phyloP scores from a whole-genome alignment of 2,888 invertebrate species.

The Listrodromus nycthemerus region DNA sequence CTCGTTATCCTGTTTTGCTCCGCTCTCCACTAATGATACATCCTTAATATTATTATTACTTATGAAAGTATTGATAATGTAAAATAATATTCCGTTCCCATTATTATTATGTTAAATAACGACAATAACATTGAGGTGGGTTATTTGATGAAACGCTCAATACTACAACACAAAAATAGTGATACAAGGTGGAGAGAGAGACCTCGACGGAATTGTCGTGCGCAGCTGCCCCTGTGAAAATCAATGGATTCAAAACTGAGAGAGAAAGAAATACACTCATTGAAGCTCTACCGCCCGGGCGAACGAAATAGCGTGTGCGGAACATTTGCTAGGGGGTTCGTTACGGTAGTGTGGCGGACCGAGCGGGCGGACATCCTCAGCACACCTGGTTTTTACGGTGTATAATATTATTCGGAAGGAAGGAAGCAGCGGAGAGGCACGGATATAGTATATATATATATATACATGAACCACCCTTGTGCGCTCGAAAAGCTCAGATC shows the following conservation, averaged over 20 bases:
- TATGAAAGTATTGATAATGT: too few species aligned
- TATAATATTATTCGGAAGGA: not conserved
- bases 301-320: slow-evolving; percentile 61
- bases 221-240: slow-evolving; percentile 74
- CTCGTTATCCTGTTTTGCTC: too few species aligned
- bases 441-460: not conserved
- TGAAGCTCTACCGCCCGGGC: slow-evolving; percentile 23
- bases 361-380: slow-evolving; percentile 70
- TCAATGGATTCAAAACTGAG: slow-evolving; percentile 71
- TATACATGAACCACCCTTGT: not conserved
- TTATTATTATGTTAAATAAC: too few species aligned
- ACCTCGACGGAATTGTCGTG: slow-evolving; percentile 63
- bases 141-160: too few species aligned
- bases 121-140: too few species aligned
- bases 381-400: slow-evolving; percentile 74
- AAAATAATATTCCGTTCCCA: too few species aligned
- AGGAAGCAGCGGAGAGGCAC: not conserved
- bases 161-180: not conserved
- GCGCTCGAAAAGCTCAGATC: slow-evolving; percentile 7
- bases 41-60: too few species aligned
- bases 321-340: slow-evolving; percentile 67
- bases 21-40: too few species aligned
- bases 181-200: not conserved
- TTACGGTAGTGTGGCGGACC: slow-evolving; percentile 39
- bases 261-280: slow-evolving; percentile 24